Base-by-base conservation (phyloP, 2,113 vertebrate species). In the Sinocyclocheilus maitianheensis region DNA sequence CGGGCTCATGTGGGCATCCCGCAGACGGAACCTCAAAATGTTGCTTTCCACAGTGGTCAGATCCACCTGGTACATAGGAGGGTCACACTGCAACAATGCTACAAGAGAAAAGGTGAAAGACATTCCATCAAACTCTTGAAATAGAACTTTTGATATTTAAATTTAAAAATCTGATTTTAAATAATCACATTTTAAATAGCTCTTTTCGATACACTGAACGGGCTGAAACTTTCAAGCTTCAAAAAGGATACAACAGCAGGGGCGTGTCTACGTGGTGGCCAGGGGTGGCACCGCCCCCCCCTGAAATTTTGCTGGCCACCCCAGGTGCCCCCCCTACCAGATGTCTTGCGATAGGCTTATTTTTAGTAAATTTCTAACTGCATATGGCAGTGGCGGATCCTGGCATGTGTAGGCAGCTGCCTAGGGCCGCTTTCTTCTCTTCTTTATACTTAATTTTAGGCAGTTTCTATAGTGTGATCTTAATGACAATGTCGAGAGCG, bases 31-130 rank as follows among this genome's bases (percentile, higher is more conserved):
- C 79, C 95, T 91, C 88, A 96, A 86, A 0, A 96, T 95, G 93
- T 97, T 97, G 7, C 96, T 97, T 90, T 97, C 96, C 91, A 97
- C 94, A 0, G 90, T 30, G 0, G 86, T 46, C 22, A 94, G 90
- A 85, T 90, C 91, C 11, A 96, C 69, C 0, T 92, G 85, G 43
- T 94, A 97, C 16, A 97, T 1, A 0, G 94, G 87, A 0, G 93
- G 93, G 1, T 91, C 87, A 85, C 93, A 91, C 26, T 89, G 81
- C 0, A 90, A 81, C 63, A 95, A 88, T 71, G 92, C 94, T 95
- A 85, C 48, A 2, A 14, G 69, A 40, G 30, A 81, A 55, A 12
- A 53, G 22, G 22, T 10, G 30, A 12, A 37, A 74, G 76, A 74
- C 26, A 4, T 53, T 53, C 1, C 30, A 81, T 86, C 16, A 69